Conservation (phyloP, 2,797 vertebrate genomes). For the Antennarius maculatus region DNA sequence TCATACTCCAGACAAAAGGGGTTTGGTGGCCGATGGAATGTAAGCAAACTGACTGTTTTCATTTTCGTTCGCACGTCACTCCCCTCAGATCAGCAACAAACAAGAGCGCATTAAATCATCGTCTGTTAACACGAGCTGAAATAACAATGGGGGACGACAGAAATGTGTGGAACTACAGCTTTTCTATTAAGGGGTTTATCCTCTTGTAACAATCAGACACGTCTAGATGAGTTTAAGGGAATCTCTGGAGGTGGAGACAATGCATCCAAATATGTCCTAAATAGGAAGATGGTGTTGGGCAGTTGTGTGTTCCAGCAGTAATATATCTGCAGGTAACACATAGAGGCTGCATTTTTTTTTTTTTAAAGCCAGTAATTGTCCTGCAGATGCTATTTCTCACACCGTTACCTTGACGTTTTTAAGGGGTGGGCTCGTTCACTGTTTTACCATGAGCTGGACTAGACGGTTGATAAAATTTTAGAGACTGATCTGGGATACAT, state of each 20-base stretch:
- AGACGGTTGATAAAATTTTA: neutral
- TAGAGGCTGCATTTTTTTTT: neutral
- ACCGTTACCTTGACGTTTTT: conserved; percentile 2
- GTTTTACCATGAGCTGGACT: neutral
- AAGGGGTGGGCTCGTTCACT: neutral
- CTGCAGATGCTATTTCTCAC: neutral
- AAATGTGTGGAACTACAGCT: neutral
- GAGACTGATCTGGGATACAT: neutral
- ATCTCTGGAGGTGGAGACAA: no score
- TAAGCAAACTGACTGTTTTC: conserved; percentile 38
- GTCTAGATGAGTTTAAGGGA: neutral
- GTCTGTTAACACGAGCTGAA: neutral
- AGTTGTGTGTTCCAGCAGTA: neutral
- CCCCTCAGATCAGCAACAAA: conserved; percentile 12
- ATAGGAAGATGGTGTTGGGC: no score
- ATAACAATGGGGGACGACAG: neutral
- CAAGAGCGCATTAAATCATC: neutral
- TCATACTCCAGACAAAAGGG: conserved; percentile 44
- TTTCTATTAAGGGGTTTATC: neutral
- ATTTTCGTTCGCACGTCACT: conserved; percentile 17
- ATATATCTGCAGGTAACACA: neutral
- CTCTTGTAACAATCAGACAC: neutral
- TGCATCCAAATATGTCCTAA: no score
- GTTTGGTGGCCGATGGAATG: conserved; percentile 35
- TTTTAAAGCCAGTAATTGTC: neutral